A percentile compares a stretch with the other conserved stretches of the same genome.
Evolutionary conservation across 2,888 invertebrate genomes (phyloP).

Genomic region (Tetramorium bicarinatum): DNA sequence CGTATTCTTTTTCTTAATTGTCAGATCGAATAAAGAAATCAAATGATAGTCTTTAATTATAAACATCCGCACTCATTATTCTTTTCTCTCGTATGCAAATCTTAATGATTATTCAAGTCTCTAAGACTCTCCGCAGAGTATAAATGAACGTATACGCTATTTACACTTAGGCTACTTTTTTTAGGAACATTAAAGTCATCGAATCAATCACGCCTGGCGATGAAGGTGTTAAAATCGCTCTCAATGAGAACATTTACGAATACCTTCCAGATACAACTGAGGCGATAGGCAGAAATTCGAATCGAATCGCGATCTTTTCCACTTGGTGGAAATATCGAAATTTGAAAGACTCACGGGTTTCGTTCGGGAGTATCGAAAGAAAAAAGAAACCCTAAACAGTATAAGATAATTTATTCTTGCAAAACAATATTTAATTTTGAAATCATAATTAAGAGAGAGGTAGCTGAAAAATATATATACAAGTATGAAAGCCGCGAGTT

Average conservation of each 20-base stretch:
- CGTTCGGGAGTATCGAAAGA: slow-evolving; percentile 52
- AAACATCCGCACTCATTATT: slow-evolving; percentile 20
- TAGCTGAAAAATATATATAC: not conserved
- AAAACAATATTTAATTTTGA: not conserved
- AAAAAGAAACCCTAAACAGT: slow-evolving; percentile 35
- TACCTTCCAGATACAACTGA: slow-evolving; percentile 14
- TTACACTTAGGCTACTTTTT: slow-evolving; percentile 76
- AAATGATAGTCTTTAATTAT: slow-evolving; percentile 4
- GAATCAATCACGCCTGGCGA: slow-evolving; percentile 68
- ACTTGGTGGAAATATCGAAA: slow-evolving; percentile 62
- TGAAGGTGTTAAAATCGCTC: slow-evolving; percentile 7
- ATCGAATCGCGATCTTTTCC: slow-evolving; percentile 51
- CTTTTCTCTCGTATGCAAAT: slow-evolving; percentile 32
- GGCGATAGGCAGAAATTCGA: slow-evolving; percentile 45
- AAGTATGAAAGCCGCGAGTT: not conserved
- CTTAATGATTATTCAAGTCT: slow-evolving; percentile 40
- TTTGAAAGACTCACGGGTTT: slow-evolving; percentile 75
- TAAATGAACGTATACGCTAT: slow-evolving; percentile 68
- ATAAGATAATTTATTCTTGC: not conserved
- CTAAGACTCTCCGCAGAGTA: slow-evolving; percentile 36
- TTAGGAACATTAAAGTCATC: slow-evolving; percentile 77
- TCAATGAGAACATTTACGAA: slow-evolving; percentile 26
- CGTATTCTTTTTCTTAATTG: not conserved
- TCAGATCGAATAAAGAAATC: not conserved
- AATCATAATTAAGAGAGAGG: not conserved